A percentile compares a stretch with the other conserved stretches of the same genome.
Conservation (phyloP, 37 sponge, comb jelly and placozoan genomes). For the Eunapius fragilis region DNA sequence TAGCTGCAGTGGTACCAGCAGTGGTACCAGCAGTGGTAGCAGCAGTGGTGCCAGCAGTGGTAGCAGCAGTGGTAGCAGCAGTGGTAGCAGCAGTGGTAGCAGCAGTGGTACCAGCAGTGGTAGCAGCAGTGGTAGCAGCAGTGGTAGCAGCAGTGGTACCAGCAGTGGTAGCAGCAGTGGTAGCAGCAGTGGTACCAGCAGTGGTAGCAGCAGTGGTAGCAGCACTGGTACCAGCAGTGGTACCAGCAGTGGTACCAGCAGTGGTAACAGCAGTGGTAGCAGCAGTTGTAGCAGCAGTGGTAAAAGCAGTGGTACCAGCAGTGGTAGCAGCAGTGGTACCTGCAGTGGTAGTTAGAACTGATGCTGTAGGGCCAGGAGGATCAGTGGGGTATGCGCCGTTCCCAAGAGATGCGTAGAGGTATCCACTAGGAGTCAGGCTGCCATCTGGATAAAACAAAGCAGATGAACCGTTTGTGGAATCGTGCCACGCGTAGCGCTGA, state of each 20-base stretch:
- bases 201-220: background rate
- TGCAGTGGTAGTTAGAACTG: background rate
- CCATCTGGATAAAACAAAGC: background rate
- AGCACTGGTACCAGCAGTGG: background rate
- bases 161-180: background rate
- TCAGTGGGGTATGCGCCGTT: background rate
- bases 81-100: background rate
- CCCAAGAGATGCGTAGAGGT: background rate
- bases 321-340: background rate
- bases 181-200: background rate
- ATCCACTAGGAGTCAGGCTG: background rate
- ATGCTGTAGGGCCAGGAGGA: background rate
- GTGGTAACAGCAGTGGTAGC: background rate
- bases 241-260: background rate
- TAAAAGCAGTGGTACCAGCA: background rate
- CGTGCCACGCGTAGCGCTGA: background rate
- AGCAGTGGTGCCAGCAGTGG: background rate
- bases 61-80: background rate
- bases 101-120: background rate
- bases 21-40: background rate
- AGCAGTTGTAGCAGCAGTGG: background rate
- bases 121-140: background rate
- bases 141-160: background rate
- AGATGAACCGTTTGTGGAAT: background rate
- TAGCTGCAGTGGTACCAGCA: background rate